These are phyloP conservation scores for Acestrorhynchus altus DNA, from an alignment of 2,797 vertebrate genomes.

Conservation along the genomic window DNA sequence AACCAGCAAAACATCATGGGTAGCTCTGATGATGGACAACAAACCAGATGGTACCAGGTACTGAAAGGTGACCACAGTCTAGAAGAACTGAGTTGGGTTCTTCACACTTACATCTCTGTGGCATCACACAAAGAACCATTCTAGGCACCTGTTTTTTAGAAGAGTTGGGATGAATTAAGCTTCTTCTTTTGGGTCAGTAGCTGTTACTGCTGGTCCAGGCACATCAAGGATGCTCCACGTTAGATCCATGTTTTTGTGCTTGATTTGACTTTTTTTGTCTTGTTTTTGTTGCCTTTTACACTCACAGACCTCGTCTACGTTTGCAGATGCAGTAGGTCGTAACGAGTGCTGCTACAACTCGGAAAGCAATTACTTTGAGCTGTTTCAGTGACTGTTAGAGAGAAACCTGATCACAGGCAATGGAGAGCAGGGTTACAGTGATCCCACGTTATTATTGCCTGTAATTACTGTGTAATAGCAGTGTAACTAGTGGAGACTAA, in stretches of 20 bases:
- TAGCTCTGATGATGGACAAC: no score
- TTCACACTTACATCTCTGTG: no score
- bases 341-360: not conserved
- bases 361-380: constrained; percentile 14
- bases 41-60: no score
- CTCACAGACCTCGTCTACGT: not conserved
- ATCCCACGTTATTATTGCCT: no score
- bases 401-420: constrained; percentile 4
- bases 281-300: not conserved
- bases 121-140: no score
- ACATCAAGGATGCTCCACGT: constrained; percentile 81
- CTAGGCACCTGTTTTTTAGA: no score
- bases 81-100: no score
- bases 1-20: no score
- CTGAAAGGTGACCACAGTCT: no score
- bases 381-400: constrained; percentile 27
- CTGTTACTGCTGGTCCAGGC: not conserved
- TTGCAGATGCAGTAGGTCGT: not conserved
- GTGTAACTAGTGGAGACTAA: no score
- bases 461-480: no score
- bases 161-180: not conserved
- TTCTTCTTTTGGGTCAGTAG: constrained; percentile 59
- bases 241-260: constrained; percentile 45
- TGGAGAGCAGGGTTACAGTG: not conserved
- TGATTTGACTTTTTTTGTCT: constrained; percentile 60